A percentile compares a stretch with the other conserved stretches of the same genome.
Evolutionary conservation across 2,888 invertebrate genomes (phyloP).

Genomic region (Herminia tarsipennalis): DNA sequence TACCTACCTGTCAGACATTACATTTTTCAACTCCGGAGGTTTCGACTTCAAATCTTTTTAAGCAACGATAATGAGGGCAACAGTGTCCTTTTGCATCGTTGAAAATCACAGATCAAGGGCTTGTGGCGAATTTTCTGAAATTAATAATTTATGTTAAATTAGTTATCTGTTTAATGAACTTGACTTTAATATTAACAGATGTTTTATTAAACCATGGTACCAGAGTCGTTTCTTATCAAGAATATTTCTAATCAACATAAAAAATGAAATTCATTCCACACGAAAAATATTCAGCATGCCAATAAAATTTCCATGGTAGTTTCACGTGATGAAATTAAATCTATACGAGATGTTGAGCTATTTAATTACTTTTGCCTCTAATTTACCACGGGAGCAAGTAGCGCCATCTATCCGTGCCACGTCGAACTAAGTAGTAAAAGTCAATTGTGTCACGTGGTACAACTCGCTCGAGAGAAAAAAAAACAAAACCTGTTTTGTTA

Average conservation of each 20-base stretch:
- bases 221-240: conserved; percentile 19
- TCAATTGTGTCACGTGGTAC: conserved; percentile 67
- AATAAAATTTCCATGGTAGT: conserved; percentile 67
- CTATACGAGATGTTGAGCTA: conserved; percentile 37
- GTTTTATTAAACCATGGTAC: background rate
- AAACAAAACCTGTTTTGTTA: conserved; percentile 77
- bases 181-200: background rate
- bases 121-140: too few species aligned
- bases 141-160: background rate
- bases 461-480: conserved; percentile 55
- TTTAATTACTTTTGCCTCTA: conserved; percentile 49
- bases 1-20: too few species aligned
- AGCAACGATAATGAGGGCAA: too few species aligned
- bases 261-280: conserved; percentile 56
- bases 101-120: too few species aligned
- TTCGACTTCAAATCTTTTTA: too few species aligned
- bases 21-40: too few species aligned
- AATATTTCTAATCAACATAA: conserved; percentile 65
- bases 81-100: too few species aligned
- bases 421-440: conserved; percentile 47
- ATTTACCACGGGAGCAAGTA: conserved; percentile 24
- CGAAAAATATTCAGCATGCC: conserved; percentile 53
- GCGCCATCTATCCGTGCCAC: conserved; percentile 61
- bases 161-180: background rate
- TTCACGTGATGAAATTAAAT: conserved; percentile 52